A percentile compares a stretch with the other conserved stretches of the same genome.
Conservation (phyloP, 2,797 vertebrate genomes). For the Gadopsis bispinosus region DNA sequence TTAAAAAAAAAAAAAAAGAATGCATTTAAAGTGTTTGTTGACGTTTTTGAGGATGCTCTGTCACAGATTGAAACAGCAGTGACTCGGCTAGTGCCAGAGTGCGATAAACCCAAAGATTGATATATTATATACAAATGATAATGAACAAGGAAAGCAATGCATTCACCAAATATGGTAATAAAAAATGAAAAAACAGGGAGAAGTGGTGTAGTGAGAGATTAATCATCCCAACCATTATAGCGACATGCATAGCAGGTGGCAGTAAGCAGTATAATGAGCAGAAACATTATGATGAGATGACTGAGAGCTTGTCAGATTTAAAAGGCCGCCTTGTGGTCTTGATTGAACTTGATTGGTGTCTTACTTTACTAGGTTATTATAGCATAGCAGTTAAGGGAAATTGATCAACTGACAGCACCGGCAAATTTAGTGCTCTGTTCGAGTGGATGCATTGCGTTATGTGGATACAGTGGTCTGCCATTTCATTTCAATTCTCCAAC, state of each 20-base stretch:
- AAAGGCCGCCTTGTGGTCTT: constrained; percentile 3
- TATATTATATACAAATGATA: constrained; percentile 12
- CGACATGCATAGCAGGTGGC: constrained; percentile 30
- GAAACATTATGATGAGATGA: constrained; percentile 21
- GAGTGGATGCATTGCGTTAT: background rate
- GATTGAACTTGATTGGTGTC: constrained; percentile 37
- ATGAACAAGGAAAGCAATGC: constrained; percentile 26
- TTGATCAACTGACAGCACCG: background rate
- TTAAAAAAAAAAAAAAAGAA: background rate
- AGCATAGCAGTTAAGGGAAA: constrained; percentile 15
- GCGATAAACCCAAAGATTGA: constrained; percentile 19
- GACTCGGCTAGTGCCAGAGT: constrained; percentile 1
- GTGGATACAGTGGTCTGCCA: background rate
- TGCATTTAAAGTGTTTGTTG: background rate
- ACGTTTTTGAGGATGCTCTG: constrained; percentile 2
- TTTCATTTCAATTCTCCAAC: background rate
- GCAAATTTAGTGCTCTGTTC: background rate
- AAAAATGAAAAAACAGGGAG: constrained; percentile 14
- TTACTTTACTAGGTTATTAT: constrained; percentile 34
- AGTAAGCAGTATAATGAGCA: constrained; percentile 42
- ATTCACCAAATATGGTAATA: constrained; percentile 4
- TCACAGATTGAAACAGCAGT: constrained; percentile 20
- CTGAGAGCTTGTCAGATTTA: constrained; percentile 41
- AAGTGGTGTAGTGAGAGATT: constrained; percentile 22
- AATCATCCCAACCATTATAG: constrained; percentile 36